Evolutionary conservation across 2,113 vertebrate genomes (phyloP).

Genomic region (Nipponia nippon): DNA sequence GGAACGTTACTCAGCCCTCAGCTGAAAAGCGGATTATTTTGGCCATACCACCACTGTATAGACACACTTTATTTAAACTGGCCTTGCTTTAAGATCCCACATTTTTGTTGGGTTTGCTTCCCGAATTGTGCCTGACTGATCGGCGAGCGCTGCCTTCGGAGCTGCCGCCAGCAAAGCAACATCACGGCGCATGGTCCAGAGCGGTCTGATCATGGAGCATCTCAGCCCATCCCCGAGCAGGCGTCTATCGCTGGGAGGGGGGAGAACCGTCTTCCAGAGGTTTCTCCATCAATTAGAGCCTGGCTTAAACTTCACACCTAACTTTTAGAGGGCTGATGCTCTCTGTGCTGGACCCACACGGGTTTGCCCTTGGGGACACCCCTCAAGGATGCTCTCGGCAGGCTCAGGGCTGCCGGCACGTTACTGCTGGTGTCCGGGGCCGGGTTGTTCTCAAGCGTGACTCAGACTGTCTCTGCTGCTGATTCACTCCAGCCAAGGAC

Average conservation of each 20-base stretch:
- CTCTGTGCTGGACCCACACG: fast-evolving
- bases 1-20: not conserved
- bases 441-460: not conserved
- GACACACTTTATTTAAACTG: not conserved
- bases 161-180: not conserved
- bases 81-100: not conserved
- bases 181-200: fast-evolving
- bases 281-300: not conserved
- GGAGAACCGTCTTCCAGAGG: not conserved
- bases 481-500: slow-evolving; percentile 36
- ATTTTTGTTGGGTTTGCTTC: not conserved
- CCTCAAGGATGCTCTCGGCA: not conserved
- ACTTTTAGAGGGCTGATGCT: not conserved
- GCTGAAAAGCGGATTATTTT: not conserved
- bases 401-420: not conserved
- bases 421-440: fast-evolving
- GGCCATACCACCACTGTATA: not conserved
- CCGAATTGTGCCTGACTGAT: fast-evolving
- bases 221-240: not conserved
- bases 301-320: not conserved
- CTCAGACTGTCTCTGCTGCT: slow-evolving; percentile 47
- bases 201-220: not conserved
- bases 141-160: fast-evolving
- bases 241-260: not conserved
- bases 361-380: not conserved